Percentiles rank a stretch among this genome's conserved stretches.
These are phyloP conservation scores for Holothuria leucospilota DNA, from an alignment of 53 echinoderm and acorn worm genomes.

Conservation along the genomic window DNA sequence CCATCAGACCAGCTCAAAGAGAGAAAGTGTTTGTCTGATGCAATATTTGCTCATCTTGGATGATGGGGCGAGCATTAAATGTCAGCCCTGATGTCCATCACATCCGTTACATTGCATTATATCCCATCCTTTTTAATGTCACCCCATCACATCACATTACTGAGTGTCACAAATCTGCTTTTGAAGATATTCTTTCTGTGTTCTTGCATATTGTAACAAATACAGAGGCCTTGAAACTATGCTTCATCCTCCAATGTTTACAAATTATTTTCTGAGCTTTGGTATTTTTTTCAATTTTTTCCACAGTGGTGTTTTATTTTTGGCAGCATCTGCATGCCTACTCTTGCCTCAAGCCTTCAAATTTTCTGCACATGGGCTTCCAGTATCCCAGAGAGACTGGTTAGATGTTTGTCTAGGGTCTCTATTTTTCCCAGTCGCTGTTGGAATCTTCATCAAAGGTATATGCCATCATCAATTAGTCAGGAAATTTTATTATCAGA, in stretches of 20 bases:
- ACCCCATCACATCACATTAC: no score
- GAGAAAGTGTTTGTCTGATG: no score
- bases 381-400: neutral
- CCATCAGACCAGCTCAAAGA: no score
- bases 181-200: no score
- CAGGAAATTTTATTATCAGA: neutral
- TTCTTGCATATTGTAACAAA: no score
- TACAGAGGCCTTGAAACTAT: no score
- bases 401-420: neutral
- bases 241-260: no score
- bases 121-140: neutral
- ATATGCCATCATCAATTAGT: neutral
- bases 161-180: no score
- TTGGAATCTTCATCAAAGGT: neutral
- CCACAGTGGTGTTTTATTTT: conserved; percentile 13
- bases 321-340: neutral
- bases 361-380: neutral
- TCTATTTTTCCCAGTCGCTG: neutral
- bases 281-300: neutral
- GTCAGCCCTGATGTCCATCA: no score
- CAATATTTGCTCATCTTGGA: no score
- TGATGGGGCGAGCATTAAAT: no score
- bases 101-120: neutral
- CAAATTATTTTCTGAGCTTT: neutral
- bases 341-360: neutral